A percentile compares a stretch with the other conserved stretches of the same genome.
Conservation (phyloP, 2,888 invertebrate genomes). For the Lutraria lutraria region DNA sequence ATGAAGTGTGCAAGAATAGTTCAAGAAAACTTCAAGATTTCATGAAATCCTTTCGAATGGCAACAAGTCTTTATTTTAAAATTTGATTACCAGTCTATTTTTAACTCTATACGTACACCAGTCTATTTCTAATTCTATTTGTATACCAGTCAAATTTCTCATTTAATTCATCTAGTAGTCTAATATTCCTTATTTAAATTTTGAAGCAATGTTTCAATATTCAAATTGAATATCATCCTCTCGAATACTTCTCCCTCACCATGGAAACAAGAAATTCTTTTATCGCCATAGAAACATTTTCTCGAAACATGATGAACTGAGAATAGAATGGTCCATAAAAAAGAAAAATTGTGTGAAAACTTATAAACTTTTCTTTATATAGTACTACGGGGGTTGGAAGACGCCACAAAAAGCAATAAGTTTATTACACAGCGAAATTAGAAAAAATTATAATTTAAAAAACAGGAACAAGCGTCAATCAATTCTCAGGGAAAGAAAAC, state of each 20-base stretch:
- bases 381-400: not conserved
- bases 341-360: not conserved
- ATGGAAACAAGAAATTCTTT: too few relatives aligned
- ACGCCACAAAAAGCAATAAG: constrained; percentile 7
- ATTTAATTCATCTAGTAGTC: too few relatives aligned
- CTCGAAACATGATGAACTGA: not conserved
- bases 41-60: too few relatives aligned
- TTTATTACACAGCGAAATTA: constrained; percentile 21
- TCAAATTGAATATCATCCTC: not conserved
- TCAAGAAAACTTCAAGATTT: too few relatives aligned
- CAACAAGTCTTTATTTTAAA: too few relatives aligned
- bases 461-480: not conserved
- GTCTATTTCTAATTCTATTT: too few relatives aligned
- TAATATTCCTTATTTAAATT: not conserved
- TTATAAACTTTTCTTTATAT: not conserved
- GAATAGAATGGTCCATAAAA: constrained; percentile 5
- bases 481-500: not conserved
- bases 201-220: not conserved
- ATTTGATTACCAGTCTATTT: too few relatives aligned
- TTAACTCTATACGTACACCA: too few relatives aligned
- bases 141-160: too few relatives aligned
- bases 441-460: constrained; percentile 7
- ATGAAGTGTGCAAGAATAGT: too few relatives aligned
- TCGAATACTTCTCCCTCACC: not conserved
- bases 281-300: not conserved